A percentile compares a stretch with the other conserved stretches of the same genome.
phyloP scores from a whole-genome alignment of 1,140 invertebrate genomes.

The Watersipora subatra region DNA sequence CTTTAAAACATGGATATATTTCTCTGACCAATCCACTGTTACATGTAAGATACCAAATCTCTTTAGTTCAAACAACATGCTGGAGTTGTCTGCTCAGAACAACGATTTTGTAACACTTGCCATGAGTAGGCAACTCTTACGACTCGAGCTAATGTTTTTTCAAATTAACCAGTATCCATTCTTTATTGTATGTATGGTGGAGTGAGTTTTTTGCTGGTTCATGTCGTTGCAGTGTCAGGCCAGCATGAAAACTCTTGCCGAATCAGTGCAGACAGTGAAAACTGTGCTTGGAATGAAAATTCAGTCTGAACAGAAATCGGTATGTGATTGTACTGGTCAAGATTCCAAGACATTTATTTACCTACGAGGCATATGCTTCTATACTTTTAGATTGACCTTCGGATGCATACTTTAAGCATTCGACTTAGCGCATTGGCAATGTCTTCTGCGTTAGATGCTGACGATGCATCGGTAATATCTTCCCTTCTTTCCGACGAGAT shows the following conservation, averaged over 20 bases:
- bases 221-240: slow-evolving; percentile 18
- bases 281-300: slow-evolving; percentile 40
- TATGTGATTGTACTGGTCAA: slow-evolving; percentile 13
- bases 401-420: background rate
- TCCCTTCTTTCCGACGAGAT: background rate
- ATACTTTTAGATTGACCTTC: background rate
- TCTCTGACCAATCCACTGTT: too few relatives aligned
- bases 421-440: background rate
- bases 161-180: too few relatives aligned
- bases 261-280: slow-evolving; percentile 37
- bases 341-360: background rate
- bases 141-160: too few relatives aligned
- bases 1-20: too few relatives aligned
- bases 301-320: slow-evolving; percentile 38
- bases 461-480: background rate
- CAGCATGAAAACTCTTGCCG: slow-evolving; percentile 30
- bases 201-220: too few relatives aligned
- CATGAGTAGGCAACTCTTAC: too few relatives aligned
- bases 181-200: too few relatives aligned
- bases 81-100: too few relatives aligned
- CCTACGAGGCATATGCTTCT: background rate
- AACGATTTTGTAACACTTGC: too few relatives aligned
- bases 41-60: too few relatives aligned
- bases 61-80: too few relatives aligned
- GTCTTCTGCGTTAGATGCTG: background rate